Percentiles rank a stretch among this genome's conserved stretches.
Conservation (phyloP, 2,888 invertebrate species). For the Sesia apiformis region DNA sequence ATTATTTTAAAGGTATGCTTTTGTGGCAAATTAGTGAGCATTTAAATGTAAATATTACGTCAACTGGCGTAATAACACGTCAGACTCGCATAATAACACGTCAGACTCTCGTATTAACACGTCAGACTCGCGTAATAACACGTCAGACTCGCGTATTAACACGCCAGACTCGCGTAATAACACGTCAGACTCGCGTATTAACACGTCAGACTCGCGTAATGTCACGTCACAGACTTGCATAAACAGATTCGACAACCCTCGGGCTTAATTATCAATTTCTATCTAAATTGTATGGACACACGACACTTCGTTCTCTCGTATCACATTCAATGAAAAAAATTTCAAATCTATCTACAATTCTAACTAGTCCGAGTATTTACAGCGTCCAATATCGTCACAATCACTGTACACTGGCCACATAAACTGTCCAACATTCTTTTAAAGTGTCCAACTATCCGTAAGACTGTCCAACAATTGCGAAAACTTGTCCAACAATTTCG, state of each 20-base stretch:
- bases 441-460: neutral
- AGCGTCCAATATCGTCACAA: slow-evolving; percentile 8
- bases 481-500: neutral
- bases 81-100: too few relatives aligned
- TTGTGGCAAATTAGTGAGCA: too few relatives aligned
- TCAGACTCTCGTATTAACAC: too few relatives aligned
- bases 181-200: neutral
- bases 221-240: neutral
- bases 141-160: neutral
- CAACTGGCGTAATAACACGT: too few relatives aligned
- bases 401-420: neutral
- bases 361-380: slow-evolving; percentile 53
- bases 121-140: too few relatives aligned
- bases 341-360: slow-evolving; percentile 58
- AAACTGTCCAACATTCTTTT: neutral
- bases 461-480: neutral
- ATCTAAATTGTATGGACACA: slow-evolving; percentile 35
- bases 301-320: slow-evolving; percentile 37
- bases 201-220: neutral
- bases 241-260: neutral
- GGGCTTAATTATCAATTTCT: slow-evolving; percentile 9
- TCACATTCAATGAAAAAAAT: slow-evolving; percentile 54
- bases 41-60: too few relatives aligned
- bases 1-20: too few relatives aligned
- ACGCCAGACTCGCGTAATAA: neutral